These are phyloP conservation scores for Papilio protenor DNA, from an alignment of 2,888 invertebrate species.

Conservation along the genomic window DNA sequence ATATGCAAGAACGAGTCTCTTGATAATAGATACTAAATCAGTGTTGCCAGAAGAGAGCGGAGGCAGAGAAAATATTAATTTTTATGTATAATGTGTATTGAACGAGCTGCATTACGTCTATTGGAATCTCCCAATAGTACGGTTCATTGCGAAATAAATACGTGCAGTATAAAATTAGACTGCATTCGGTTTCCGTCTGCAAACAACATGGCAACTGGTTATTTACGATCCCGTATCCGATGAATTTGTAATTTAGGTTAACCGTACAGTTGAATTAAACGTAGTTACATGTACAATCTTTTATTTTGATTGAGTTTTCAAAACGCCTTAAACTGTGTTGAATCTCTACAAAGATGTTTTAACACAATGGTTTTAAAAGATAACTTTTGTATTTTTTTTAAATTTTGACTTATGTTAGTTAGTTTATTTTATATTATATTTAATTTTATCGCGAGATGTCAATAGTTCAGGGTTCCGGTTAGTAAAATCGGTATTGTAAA, in stretches of 20 bases:
- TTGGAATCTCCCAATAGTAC: not conserved
- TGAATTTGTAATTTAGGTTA: constrained; percentile 39
- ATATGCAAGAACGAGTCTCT: no score
- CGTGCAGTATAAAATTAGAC: not conserved
- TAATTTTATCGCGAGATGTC: not conserved
- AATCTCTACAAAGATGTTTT: not conserved
- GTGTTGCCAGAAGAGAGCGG: no score
- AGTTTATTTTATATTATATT: not conserved
- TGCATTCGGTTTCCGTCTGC: constrained; percentile 22
- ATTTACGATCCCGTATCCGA: constrained; percentile 25
- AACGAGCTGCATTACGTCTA: not conserved
- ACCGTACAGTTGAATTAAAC: constrained; percentile 41
- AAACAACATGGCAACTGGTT: constrained; percentile 27
- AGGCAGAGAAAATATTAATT: no score
- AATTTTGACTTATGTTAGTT: not conserved
- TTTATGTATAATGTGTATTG: no score
- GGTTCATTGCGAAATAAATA: not conserved
- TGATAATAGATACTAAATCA: no score
- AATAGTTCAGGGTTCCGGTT: not conserved
- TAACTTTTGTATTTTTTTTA: no score
- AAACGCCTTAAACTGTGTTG: not conserved
- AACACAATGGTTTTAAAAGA: no score
- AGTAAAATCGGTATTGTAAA: not conserved
- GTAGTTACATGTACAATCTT: constrained; percentile 24
- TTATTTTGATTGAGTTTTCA: not conserved